Evolutionary conservation across 2,113 vertebrate genomes (phyloP), one percentile per base, ranked within the genome.

Genomic region (Genyomyrus donnyi): DNA sequence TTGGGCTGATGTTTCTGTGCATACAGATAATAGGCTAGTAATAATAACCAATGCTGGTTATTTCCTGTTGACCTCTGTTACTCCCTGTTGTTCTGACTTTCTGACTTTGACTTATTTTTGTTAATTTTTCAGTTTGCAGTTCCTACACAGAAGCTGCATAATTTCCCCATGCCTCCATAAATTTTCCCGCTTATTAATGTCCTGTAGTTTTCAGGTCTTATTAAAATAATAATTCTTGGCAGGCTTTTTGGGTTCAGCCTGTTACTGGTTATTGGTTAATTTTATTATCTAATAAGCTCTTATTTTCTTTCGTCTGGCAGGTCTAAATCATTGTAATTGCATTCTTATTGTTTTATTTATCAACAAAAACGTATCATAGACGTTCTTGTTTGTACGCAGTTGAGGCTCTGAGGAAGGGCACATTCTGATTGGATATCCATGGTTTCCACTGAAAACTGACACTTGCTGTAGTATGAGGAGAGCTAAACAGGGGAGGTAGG

Each of bases 381-480:
- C 24, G 45, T 85, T 42, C 35, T 58, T 19, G 58, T 83, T 49
- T 17, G 46, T 17, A n/a, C 46, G n/a, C 24, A 56, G 0, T 8
- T 27, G 15, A 87, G 50, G 13, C 31, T 87, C n/a, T 53, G n/a
- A 53, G 85, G 85, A 53, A 35, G n/a, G 27, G 50, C 31, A 77
- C 83, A 74, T 88, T 88, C n/a, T 88, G 89, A 89, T 45, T 49
- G 21, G 42, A 89, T 88, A 39, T 86, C 91, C 53, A 86, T 88
- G 90, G 91, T 92, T 93, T 90, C 91, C 87, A 92, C 89, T 91
- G 90, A 91, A 93, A 92, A 93, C 91, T 88, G 27, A 53, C 52
- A 70, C 87, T 84, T 80, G 77, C 58, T 50, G 88, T 46, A 35
- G 86, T 89, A 77, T 77, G 31, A 91, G 89, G 50, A 45, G 56